phyloP scores from a whole-genome alignment of 2,113 vertebrate species.

The Sisor rabdophorus region DNA sequence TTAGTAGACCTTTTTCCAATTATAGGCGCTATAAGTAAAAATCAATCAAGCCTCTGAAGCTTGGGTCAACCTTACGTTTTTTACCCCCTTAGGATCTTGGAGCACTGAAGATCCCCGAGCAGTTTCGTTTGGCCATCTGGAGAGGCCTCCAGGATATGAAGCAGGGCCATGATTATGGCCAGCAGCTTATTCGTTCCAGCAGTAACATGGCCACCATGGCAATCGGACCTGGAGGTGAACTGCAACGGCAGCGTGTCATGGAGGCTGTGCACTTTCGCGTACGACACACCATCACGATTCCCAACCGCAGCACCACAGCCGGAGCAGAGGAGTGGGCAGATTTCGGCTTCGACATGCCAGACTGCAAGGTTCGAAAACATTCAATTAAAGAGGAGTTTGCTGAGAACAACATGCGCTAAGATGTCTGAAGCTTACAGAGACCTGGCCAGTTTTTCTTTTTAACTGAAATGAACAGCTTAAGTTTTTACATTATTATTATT shows the following conservation, averaged over 20 bases:
- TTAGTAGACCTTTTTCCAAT: neutral
- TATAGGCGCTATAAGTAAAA: neutral
- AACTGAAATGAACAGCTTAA: slow-evolving; percentile 23
- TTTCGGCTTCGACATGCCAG: slow-evolving; percentile 97
- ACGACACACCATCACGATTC: slow-evolving; percentile 98
- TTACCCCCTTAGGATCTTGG: slow-evolving; percentile 79
- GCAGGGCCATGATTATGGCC: slow-evolving; percentile 81
- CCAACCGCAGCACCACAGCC: slow-evolving; percentile 72
- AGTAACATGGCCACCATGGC: slow-evolving; percentile 84
- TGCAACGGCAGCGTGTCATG: slow-evolving; percentile 96
- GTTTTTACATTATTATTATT: neutral
- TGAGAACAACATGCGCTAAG: slow-evolving; percentile 83
- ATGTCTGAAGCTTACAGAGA: neutral
- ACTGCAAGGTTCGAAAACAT: slow-evolving; percentile 84
- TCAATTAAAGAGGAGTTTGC: slow-evolving; percentile 94
- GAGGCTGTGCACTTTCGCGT: slow-evolving; percentile 96
- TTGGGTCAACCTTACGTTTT: neutral
- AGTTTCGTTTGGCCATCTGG: slow-evolving; percentile 90
- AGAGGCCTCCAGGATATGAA: slow-evolving; percentile 93
- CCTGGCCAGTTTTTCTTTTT: neutral
- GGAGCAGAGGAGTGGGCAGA: slow-evolving; percentile 88
- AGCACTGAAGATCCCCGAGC: slow-evolving; percentile 94
- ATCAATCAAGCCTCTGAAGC: neutral
- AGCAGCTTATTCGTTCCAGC: slow-evolving; percentile 88
- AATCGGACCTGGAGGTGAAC: slow-evolving; percentile 79